Evolutionary conservation across 2,888 invertebrate species (phyloP).

Genomic region (Drepanosiphum platanoidis): DNA sequence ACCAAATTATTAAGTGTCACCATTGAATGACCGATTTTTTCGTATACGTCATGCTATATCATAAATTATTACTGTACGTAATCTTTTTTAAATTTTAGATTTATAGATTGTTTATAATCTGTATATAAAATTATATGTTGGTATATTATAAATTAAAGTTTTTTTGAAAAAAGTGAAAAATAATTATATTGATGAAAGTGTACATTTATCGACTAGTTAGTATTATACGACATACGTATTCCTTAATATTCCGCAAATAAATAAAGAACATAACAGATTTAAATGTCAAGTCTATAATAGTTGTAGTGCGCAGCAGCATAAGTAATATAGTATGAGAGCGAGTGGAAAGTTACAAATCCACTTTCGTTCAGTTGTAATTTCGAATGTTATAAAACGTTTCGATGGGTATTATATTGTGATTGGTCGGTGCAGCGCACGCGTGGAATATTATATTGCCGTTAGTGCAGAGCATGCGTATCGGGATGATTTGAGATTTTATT

Average conservation of each 20-base stretch:
- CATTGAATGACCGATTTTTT: too few species aligned
- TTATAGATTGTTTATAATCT: too few species aligned
- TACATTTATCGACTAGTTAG: neutral
- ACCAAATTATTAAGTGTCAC: too few species aligned
- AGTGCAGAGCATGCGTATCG: neutral
- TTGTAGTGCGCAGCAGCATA: neutral
- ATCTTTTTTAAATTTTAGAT: too few species aligned
- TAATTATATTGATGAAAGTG: too few species aligned
- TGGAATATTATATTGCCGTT: neutral
- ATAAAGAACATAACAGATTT: neutral
- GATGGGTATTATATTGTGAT: neutral
- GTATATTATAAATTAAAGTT: too few species aligned
- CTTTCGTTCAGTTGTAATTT: slow-evolving; percentile 38
- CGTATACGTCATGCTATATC: too few species aligned
- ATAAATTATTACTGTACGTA: too few species aligned
- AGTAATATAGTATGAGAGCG: neutral
- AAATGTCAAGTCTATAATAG: neutral
- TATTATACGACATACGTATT: neutral
- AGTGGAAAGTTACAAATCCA: slow-evolving; percentile 50
- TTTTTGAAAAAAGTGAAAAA: too few species aligned
- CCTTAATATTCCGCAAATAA: too few species aligned
- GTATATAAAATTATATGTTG: too few species aligned
- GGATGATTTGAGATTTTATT: neutral
- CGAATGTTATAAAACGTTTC: slow-evolving; percentile 13
- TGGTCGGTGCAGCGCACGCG: neutral